A percentile compares a stretch with the other conserved stretches of the same genome.
phyloP scores from a whole-genome alignment of 2,797 vertebrate species.

The Enteromius afrohamiltoni region DNA sequence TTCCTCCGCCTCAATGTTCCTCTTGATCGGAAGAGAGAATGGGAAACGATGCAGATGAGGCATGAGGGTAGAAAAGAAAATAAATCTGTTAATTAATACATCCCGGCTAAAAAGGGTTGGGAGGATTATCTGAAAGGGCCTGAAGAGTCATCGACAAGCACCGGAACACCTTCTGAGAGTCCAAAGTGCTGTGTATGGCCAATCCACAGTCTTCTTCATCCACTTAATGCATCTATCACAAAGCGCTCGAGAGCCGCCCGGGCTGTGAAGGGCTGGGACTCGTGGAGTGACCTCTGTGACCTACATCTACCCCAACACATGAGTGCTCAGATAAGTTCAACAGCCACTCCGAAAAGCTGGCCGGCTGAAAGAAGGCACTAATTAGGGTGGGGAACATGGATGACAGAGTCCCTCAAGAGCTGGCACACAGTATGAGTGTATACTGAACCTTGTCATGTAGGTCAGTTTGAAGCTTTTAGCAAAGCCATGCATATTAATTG shows the following conservation, averaged over 20 bases:
- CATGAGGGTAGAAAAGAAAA: conserved; percentile 72
- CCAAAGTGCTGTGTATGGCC: conserved; percentile 70
- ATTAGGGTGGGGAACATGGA: conserved; percentile 72
- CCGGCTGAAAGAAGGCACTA: conserved; percentile 67
- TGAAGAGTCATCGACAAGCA: conserved; percentile 60
- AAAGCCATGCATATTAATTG: conserved; percentile 80
- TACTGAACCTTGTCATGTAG: conserved; percentile 80
- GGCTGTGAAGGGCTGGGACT: conserved; percentile 67
- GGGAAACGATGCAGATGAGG: conserved; percentile 71
- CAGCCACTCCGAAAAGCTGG: conserved; percentile 69
- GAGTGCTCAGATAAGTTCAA: conserved; percentile 69
- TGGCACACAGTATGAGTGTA: conserved; percentile 74
- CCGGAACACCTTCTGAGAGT: conserved; percentile 60
- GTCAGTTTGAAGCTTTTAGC: conserved; percentile 78
- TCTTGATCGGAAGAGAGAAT: conserved; percentile 59
- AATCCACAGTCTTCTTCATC: conserved; percentile 63
- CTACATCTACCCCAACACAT: conserved; percentile 62
- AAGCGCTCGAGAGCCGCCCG: conserved; percentile 65
- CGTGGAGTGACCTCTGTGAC: conserved; percentile 59
- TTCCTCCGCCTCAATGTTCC: conserved; percentile 61
- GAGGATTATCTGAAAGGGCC: conserved; percentile 63
- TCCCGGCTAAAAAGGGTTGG: conserved; percentile 61
- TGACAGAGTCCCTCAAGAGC: conserved; percentile 69
- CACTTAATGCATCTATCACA: conserved; percentile 70
- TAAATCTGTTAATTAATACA: conserved; percentile 76